Percentiles rank a stretch among this genome's conserved stretches.
Evolutionary conservation across 2,113 vertebrate genomes (phyloP).

Genomic region (Barnardius zonarius): DNA sequence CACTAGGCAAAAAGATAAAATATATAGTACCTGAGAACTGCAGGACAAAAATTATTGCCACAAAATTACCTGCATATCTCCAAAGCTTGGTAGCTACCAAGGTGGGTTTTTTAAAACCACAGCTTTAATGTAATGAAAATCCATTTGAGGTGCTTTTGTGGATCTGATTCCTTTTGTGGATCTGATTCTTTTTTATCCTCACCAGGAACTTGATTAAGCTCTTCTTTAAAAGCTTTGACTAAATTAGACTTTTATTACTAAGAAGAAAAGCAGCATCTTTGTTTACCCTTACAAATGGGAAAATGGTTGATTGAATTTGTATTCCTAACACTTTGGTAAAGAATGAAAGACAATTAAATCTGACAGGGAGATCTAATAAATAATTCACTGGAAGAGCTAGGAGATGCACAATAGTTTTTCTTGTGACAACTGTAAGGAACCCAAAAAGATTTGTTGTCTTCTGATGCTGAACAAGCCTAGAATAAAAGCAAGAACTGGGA

Average conservation of each 20-base stretch:
- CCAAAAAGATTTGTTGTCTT: neutral
- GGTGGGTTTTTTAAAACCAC: neutral
- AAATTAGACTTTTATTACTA: neutral
- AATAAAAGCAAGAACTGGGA: neutral
- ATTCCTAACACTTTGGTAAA: neutral
- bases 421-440: neutral
- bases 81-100: neutral
- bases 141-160: neutral
- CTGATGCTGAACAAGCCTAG: neutral
- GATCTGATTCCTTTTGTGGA: neutral
- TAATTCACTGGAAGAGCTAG: neutral
- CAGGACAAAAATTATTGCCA: neutral
- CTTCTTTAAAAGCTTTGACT: neutral
- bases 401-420: neutral
- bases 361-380: neutral
- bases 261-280: neutral
- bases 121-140: neutral
- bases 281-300: conserved; percentile 5
- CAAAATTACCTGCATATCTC: neutral
- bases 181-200: neutral
- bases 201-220: neutral
- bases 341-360: conserved; percentile 1
- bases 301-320: neutral
- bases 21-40: neutral
- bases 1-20: neutral